phyloP scores from a whole-genome alignment of 2,797 vertebrate species.

The Coendou prehensilis region DNA sequence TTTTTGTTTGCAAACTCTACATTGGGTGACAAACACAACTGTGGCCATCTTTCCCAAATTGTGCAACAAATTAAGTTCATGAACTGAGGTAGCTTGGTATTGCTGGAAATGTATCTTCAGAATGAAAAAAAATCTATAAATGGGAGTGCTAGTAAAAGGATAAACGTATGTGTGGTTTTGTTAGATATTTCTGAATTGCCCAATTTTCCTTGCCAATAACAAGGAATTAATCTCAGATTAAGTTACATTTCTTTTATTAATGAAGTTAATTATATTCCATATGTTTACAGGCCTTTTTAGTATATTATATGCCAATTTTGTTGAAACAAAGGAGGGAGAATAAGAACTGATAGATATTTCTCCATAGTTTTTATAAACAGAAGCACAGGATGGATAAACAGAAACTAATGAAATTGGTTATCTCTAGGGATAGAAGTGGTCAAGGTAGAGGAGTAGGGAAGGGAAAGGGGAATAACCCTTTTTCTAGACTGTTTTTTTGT shows the following conservation, averaged over 20 bases:
- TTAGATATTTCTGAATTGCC: neutral
- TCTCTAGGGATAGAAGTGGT: neutral
- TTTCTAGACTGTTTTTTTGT: neutral
- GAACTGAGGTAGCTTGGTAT: slow-evolving; percentile 9
- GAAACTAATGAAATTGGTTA: slow-evolving; percentile 27
- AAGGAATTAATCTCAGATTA: neutral
- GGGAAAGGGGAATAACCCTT: neutral
- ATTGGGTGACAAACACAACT: neutral
- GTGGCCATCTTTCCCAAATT: neutral
- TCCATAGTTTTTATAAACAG: neutral
- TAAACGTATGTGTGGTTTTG: neutral
- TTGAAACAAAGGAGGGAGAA: neutral
- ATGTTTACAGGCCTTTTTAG: slow-evolving; percentile 29
- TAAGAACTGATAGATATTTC: slow-evolving; percentile 20
- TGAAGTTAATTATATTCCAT: slow-evolving; percentile 51
- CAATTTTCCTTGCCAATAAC: neutral
- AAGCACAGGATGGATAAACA: neutral
- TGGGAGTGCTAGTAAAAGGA: neutral
- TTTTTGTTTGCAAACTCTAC: neutral
- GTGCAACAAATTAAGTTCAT: neutral
- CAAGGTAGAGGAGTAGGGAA: neutral
- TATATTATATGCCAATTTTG: slow-evolving; percentile 52
- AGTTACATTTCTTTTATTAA: slow-evolving; percentile 59
- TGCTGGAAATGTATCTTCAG: neutral
- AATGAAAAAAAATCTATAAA: slow-evolving; percentile 11